Base-by-base conservation (phyloP, 2,888 invertebrate genomes). In the Leptarthrus brevirostris region DNA sequence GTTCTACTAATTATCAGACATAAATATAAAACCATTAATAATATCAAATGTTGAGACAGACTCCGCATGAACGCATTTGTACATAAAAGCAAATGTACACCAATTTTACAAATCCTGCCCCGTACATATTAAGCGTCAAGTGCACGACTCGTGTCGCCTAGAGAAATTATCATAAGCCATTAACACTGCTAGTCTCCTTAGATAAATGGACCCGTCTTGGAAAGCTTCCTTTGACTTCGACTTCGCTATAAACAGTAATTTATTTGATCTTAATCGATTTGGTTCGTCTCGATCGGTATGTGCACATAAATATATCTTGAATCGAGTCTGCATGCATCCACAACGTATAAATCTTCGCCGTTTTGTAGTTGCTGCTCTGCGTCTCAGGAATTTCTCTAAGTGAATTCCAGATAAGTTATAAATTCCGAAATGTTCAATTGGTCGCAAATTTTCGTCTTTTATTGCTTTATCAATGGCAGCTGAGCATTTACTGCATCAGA, bases 231-330 rank as follows among this genome's bases (percentile, higher is more conserved):
- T 52, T 26, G 52, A 14, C 24, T 30, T 20, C 30, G 16, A 52
- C 26, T 71, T 8, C 8, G 26, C 24, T 40, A 10, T 71, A 40
- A 54, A 54, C 16, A 54, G 14, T 71, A 71, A 71, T 54, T 71
- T 71, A 71, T 71, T 71, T 71, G 71, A 71, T 71, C 52, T 71
- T 71, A 71, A 71, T 71, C 40, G 71, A 71, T 71, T 71, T 54
- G 24, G 54, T 70, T 70, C 70, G 70, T 52, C 53, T 34, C 53
- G 34, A 36, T 70, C 47, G 36, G 4, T n/a, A 54, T 12, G 18
- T 40, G 12, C 24, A 36, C 1, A 16, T 18, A 71, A 6, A 4
- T 22, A 70, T 54, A 2, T 34, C 8, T 10, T 12, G 10, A 14
- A 24, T 64, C 64, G 14, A 20, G 26, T 20, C 44, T 24, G 47